These are phyloP conservation scores for Axinella damicornis DNA, from an alignment of 37 sponge, comb jelly and placozoan genomes.

Conservation along the genomic window DNA sequence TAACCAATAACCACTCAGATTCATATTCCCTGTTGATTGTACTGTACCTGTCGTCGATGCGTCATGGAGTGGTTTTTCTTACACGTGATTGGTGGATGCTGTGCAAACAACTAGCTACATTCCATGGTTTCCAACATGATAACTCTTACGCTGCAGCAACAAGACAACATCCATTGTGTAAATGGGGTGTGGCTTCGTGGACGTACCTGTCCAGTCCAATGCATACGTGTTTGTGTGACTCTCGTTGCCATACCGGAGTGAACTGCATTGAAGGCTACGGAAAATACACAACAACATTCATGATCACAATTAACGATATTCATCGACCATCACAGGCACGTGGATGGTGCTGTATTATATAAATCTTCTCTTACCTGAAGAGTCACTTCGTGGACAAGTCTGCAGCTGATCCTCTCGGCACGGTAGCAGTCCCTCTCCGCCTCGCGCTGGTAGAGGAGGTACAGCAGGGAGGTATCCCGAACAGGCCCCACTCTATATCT, in stretches of 20 bases:
- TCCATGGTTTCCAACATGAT: too few relatives aligned
- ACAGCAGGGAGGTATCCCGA: neutral
- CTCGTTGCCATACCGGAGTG: slow-evolving; percentile 36
- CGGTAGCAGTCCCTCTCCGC: neutral
- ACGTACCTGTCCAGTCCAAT: slow-evolving; percentile 81
- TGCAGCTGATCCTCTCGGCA: neutral
- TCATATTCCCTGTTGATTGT: too few relatives aligned
- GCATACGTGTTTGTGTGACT: slow-evolving; percentile 51
- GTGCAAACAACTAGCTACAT: too few relatives aligned
- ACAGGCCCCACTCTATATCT: too few relatives aligned
- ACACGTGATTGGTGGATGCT: too few relatives aligned
- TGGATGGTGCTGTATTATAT: too few relatives aligned
- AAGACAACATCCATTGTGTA: too few relatives aligned
- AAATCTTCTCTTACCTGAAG: slow-evolving; percentile 3
- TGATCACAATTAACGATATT: neutral
- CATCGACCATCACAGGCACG: neutral
- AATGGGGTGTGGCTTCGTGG: too few relatives aligned
- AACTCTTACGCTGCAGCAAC: too few relatives aligned
- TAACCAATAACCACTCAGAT: too few relatives aligned
- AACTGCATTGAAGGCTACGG: slow-evolving; percentile 54
- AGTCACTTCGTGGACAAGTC: neutral
- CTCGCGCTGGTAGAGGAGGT: slow-evolving; percentile 17
- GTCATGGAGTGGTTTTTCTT: too few relatives aligned
- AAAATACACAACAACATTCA: neutral
- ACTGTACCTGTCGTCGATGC: too few relatives aligned